Percentiles rank a stretch among this genome's conserved stretches.
These are phyloP conservation scores for Larimichthys polyactis DNA, from an alignment of 2,113 vertebrate species.

Conservation along the genomic window DNA sequence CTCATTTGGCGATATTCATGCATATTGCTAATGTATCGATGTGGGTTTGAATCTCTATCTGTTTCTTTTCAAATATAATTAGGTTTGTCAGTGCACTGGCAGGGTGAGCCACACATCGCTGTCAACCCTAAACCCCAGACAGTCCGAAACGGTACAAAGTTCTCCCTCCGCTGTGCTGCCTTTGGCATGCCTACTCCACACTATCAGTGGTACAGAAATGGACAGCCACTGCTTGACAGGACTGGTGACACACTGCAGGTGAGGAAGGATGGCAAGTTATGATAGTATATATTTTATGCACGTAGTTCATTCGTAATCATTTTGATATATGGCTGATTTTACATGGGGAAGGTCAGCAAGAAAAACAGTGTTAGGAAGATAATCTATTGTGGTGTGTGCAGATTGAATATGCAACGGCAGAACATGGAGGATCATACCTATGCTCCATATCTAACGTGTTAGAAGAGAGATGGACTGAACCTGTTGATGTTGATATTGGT, in stretches of 20 bases:
- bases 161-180: slow-evolving; percentile 84
- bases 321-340: slow-evolving; percentile 8
- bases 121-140: slow-evolving; percentile 80
- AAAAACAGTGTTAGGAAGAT: slow-evolving; percentile 16
- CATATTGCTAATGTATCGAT: neutral
- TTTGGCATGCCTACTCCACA: slow-evolving; percentile 86
- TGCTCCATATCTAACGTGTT: slow-evolving; percentile 86
- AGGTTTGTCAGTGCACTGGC: slow-evolving; percentile 83
- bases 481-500: slow-evolving; percentile 86
- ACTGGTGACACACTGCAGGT: slow-evolving; percentile 83
- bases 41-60: neutral
- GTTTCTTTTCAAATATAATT: slow-evolving; percentile 6
- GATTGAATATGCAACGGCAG: slow-evolving; percentile 70
- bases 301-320: neutral
- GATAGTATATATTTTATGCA: too few relatives aligned
- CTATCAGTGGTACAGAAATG: slow-evolving; percentile 91
- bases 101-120: slow-evolving; percentile 83
- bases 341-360: neutral
- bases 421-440: slow-evolving; percentile 83
- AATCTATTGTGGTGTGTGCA: slow-evolving; percentile 55
- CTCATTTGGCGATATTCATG: neutral
- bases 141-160: slow-evolving; percentile 62
- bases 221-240: slow-evolving; percentile 75
- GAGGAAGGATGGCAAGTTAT: slow-evolving; percentile 15
- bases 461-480: slow-evolving; percentile 85